Evolutionary conservation across 2,113 vertebrate species (phyloP), one percentile per base, ranked within the genome.

Genomic region (Cyanoderma ruficeps): DNA sequence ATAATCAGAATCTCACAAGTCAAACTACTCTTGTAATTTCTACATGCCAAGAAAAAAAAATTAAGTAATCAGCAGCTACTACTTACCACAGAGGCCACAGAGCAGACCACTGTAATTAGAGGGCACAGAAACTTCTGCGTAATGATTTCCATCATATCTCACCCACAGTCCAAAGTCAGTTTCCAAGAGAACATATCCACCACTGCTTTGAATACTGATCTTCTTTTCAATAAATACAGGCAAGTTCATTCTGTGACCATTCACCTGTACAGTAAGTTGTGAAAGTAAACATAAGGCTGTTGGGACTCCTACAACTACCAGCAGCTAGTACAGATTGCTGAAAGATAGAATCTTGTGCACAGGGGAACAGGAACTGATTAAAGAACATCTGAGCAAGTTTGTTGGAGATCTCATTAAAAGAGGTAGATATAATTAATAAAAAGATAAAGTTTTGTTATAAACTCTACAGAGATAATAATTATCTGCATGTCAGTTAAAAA

Each of bases 61-160:
- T 24, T 9, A 69, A 50, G 10, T 17, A 57, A 83, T 39, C 19
- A 59, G 11, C 17, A 39, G 17, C 44, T 59, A 28, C 28, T 31
- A 96, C 88, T 98, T 97, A 99, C 99, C 99, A 94, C 99, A 99
- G 81, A 99, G 95, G 78, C 99, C 99, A 69, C 99, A 99, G 74
- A 99, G 97, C 37, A 97, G 97, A 31, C 96, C 98, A 16, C 50
- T 96, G 96, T 98, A 99, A 57, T 95, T 83, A 39, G 96, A 96
- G 4, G 98, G 98, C 78, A 99, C 72, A 16, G 97, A 98, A 42
- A 99, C 98, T 65, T 99, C 99, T 50, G 97, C 98, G 2, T 99
- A 98, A 64, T 99, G 99, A 96, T 98, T 98, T 25, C 99, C 99
- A 91, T 99, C 98, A 46, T 98, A 99, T 81, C 98, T 98, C 47